phyloP scores from a whole-genome alignment of 2,113 vertebrate species.

The Heterotis niloticus region DNA sequence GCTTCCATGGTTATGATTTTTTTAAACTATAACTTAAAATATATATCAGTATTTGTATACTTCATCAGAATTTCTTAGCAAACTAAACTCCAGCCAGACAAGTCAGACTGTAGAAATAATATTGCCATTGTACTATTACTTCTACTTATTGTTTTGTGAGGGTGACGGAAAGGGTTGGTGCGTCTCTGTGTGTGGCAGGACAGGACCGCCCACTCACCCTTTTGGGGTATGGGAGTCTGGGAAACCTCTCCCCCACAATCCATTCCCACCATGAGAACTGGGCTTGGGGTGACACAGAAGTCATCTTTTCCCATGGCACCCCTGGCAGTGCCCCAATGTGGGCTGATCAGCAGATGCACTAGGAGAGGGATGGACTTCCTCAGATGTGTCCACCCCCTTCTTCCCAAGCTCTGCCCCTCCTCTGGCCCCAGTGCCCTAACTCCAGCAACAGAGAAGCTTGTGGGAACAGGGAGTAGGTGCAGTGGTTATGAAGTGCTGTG shows the following conservation, averaged over 20 bases:
- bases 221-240: background rate
- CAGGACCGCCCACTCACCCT: background rate
- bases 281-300: conserved; percentile 28
- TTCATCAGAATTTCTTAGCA: background rate
- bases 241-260: background rate
- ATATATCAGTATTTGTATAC: background rate
- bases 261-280: conserved; percentile 38
- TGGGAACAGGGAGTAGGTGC: background rate
- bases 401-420: background rate
- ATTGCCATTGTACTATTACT: background rate
- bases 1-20: background rate
- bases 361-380: background rate
- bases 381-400: background rate
- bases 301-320: conserved; percentile 47
- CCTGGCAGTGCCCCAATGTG: conserved; percentile 37
- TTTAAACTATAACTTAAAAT: background rate
- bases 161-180: background rate
- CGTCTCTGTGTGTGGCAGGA: background rate
- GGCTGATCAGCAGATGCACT: background rate
- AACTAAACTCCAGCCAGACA: background rate
- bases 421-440: background rate
- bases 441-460: background rate
- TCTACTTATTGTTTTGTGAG: background rate
- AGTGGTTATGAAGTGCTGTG: background rate
- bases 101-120: too few species aligned